Conservation (phyloP, 2,888 invertebrate genomes). For the Acholoe squamosa region DNA sequence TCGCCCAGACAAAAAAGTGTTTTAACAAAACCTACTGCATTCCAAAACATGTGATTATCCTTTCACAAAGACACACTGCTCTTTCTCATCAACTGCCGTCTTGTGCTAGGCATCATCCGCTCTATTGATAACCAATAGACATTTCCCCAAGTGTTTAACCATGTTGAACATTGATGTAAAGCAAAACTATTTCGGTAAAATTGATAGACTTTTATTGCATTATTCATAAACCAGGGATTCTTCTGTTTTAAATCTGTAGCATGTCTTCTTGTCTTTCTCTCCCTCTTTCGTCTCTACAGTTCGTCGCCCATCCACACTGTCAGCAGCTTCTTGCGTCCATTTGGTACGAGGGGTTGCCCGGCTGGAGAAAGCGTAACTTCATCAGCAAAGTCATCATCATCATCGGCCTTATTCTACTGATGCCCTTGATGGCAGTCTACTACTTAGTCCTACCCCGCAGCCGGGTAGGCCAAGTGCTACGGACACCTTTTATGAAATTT, state of each 20-base stretch:
- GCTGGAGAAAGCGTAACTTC: slow-evolving; percentile 84
- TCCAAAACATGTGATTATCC: too few relatives aligned
- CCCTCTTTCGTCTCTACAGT: slow-evolving; percentile 79
- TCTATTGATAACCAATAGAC: too few relatives aligned
- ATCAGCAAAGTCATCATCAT: slow-evolving; percentile 82
- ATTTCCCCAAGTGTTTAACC: too few relatives aligned
- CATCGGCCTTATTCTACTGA: slow-evolving; percentile 82
- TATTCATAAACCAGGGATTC: too few relatives aligned
- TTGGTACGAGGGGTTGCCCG: slow-evolving; percentile 85
- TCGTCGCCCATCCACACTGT: slow-evolving; percentile 86
- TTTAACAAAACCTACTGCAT: too few relatives aligned
- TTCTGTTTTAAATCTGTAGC: background rate
- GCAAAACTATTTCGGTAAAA: too few relatives aligned
- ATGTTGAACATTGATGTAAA: too few relatives aligned
- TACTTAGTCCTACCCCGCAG: slow-evolving; percentile 85
- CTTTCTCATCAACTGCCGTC: too few relatives aligned
- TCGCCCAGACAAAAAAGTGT: too few relatives aligned
- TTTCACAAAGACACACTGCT: too few relatives aligned
- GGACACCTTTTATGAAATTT: slow-evolving; percentile 86
- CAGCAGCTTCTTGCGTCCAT: slow-evolving; percentile 85
- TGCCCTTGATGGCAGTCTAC: slow-evolving; percentile 84
- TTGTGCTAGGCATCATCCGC: too few relatives aligned
- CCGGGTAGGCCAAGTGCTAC: slow-evolving; percentile 84
- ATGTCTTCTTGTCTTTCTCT: background rate
- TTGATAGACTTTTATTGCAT: too few relatives aligned